Evolutionary conservation across 2,113 vertebrate genomes (phyloP), one percentile per base, ranked within the genome.

Genomic region (Rhineura floridana): DNA sequence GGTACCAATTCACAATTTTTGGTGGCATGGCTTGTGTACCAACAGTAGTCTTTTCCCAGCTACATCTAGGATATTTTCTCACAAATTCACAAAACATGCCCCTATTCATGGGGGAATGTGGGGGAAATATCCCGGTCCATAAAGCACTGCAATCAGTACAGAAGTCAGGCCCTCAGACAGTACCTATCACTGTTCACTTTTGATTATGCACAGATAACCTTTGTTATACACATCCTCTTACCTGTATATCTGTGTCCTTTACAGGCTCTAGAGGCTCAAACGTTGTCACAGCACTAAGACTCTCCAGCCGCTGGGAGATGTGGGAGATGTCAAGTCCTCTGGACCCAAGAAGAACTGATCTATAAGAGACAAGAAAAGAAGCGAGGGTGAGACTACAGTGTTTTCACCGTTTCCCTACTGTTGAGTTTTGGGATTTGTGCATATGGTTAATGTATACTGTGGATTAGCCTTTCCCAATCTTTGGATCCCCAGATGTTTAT

Each of bases 201-300:
- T 25, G 4, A 63, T 65, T 55, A 17, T 28, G 21, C 1, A 11
- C 48, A 39, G 0, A 46, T 2, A 9, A 3, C 7, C 25, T 10
- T 10, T 28, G 4, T 33, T 23, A 79, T 50, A 19, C 80, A 82
- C 3, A 5, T 6, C 11, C 23, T 4, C 93, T 94, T 97, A 99
- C 99, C 98, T 99, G 98, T 94, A 99, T 99, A 92, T 99, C 99
- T 1, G 99, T 99, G 94, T 99, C 99, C 96, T 99, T 99, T 84
- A 99, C 98, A 0, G 99, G 99, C 91, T 99, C 99, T 65, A 99
- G 97, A 73, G 99, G 99, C 90, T 99, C 99, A 92, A 99, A 99
- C 0, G 98, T 99, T 88, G 99, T 99, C 39, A 97, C 98, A 86
- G 99, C 99, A 87, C 99, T 99, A 17, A 99, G 95, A 93, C 97